These are phyloP conservation scores for Pogonus chalceus DNA, from an alignment of 1,140 invertebrate species.

Conservation along the genomic window DNA sequence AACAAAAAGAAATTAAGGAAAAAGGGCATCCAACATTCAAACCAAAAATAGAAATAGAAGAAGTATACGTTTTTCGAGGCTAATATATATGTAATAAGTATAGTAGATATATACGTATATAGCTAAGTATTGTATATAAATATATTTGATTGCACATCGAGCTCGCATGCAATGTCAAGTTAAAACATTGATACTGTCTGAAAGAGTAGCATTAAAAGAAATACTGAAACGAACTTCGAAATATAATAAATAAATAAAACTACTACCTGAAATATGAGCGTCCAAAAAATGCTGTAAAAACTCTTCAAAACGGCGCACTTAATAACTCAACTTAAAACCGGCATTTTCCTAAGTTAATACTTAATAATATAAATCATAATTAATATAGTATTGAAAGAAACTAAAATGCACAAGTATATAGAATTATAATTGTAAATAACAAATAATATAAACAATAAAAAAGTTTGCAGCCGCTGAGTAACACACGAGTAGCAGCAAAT, in stretches of 20 bases:
- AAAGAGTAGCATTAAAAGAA: conserved; percentile 15
- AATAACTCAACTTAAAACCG: neutral
- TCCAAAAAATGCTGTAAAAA: conserved; percentile 14
- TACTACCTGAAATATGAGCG: conserved; percentile 19
- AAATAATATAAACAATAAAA: conserved; percentile 6
- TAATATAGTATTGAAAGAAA: conserved; percentile 1
- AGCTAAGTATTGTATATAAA: no score
- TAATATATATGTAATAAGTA: no score
- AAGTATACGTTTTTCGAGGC: neutral
- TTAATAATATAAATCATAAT: no score
- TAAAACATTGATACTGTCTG: conserved; percentile 12
- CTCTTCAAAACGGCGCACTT: conserved; percentile 10
- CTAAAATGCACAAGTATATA: neutral
- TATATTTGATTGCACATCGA: conserved; percentile 7
- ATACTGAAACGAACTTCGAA: conserved; percentile 11
- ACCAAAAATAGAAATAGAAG: conserved; percentile 2
- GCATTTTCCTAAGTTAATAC: neutral
- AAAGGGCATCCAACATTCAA: conserved; percentile 18
- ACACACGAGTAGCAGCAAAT: conserved; percentile 4
- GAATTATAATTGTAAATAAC: conserved; percentile 32
- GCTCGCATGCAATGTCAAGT: conserved; percentile 7
- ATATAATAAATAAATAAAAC: conserved; percentile 9
- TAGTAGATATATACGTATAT: neutral
- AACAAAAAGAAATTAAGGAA: conserved; percentile 7
- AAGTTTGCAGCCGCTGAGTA: neutral